These are phyloP conservation scores for Catharus fuscescens DNA, from an alignment of 2,113 vertebrate genomes.

Conservation along the genomic window DNA sequence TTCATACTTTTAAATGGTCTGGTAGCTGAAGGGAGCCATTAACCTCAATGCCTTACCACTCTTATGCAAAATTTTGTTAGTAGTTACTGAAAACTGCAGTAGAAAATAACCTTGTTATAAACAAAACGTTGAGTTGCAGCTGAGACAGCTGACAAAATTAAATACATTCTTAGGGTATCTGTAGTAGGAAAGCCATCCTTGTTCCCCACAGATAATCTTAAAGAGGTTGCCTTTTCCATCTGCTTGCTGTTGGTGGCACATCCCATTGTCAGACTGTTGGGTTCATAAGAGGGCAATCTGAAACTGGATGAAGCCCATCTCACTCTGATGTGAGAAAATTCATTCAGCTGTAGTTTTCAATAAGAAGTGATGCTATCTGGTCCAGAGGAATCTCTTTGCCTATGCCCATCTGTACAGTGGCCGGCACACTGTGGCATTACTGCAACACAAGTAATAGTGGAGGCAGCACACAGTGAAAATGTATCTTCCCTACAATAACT, in stretches of 20 bases:
- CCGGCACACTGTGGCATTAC: neutral
- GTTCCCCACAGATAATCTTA: neutral
- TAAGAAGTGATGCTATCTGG: neutral
- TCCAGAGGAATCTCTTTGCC: neutral
- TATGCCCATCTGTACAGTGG: neutral
- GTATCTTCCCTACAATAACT: neutral
- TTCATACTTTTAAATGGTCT: neutral
- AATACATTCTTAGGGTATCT: neutral
- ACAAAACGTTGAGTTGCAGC: neutral
- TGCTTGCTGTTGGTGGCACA: neutral
- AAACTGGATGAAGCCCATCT: neutral
- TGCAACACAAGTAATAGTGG: neutral
- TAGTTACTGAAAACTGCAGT: neutral
- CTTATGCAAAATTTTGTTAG: neutral
- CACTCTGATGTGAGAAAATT: neutral
- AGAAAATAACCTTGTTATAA: neutral
- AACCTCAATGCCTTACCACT: neutral
- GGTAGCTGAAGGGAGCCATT: neutral
- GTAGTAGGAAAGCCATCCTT: neutral
- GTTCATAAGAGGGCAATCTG: neutral
- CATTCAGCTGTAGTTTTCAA: neutral
- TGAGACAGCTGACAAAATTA: neutral
- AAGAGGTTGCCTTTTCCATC: neutral
- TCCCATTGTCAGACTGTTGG: neutral
- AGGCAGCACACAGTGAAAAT: fast-evolving